Conservation (phyloP, 2,113 vertebrate species). For the Montifringilla adamsi region DNA sequence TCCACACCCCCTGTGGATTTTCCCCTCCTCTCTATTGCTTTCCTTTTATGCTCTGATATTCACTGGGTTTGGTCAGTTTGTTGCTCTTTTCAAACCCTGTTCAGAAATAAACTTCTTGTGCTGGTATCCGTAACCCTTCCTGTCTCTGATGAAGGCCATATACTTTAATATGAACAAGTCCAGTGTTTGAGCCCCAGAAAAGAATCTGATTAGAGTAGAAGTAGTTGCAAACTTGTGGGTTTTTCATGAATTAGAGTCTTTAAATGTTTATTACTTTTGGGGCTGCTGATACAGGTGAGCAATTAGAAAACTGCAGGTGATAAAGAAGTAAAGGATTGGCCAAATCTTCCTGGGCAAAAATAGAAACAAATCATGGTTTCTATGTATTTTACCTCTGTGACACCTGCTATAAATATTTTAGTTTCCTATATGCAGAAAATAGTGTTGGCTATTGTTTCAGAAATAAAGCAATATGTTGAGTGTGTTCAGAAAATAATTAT, state of each 20-base stretch:
- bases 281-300: not conserved
- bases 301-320: not conserved
- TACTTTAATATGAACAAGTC: fast-evolving
- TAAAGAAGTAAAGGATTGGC: not conserved
- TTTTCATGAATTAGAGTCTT: not conserved
- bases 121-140: not conserved
- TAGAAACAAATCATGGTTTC: not conserved
- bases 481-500: not conserved
- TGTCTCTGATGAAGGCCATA: not conserved
- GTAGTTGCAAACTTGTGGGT: not conserved
- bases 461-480: not conserved
- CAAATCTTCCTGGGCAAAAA: not conserved
- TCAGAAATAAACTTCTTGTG: not conserved
- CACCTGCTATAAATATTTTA: not conserved
- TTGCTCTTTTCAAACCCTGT: not conserved
- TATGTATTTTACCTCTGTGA: not conserved
- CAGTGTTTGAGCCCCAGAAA: not conserved
- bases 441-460: not conserved
- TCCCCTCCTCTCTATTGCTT: not conserved
- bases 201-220: not conserved
- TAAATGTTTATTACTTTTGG: not conserved
- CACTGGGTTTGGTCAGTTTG: not conserved
- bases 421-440: not conserved
- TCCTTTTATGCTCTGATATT: not conserved
- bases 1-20: not conserved